These are phyloP conservation scores for Parus major DNA, from an alignment of 2,113 vertebrate species.

Conservation along the genomic window DNA sequence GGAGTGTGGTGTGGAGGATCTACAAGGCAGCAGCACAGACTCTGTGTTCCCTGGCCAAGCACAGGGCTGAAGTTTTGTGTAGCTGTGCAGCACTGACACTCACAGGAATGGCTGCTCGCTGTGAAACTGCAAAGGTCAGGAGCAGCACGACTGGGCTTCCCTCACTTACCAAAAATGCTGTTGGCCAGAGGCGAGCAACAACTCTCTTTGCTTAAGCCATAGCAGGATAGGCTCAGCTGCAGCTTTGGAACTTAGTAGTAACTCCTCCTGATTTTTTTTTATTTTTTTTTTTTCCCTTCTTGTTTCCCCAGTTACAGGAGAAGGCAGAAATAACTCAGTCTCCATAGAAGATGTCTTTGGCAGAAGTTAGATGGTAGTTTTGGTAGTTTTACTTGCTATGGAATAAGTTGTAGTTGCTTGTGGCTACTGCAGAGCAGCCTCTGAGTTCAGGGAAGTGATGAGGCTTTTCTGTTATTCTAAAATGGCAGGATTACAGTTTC, in stretches of 20 bases:
- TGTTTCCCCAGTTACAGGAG: background rate
- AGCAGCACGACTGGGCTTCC: fast-evolving
- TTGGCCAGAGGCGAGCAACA: background rate
- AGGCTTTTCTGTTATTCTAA: background rate
- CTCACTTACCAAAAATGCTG: background rate
- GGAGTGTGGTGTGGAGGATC: fast-evolving
- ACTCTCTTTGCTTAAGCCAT: background rate
- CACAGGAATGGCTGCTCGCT: background rate
- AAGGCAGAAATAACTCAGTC: background rate
- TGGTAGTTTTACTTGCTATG: background rate
- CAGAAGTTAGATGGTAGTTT: background rate
- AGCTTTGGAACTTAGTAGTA: background rate
- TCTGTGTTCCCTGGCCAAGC: background rate
- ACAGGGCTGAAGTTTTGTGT: background rate
- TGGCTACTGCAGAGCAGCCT: background rate
- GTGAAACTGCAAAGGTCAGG: background rate
- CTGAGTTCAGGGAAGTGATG: background rate
- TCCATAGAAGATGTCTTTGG: background rate
- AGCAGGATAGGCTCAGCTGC: background rate
- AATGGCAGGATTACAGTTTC: background rate
- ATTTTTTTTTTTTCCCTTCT: background rate
- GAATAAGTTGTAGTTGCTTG: background rate
- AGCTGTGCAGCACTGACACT: background rate
- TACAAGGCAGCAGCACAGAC: background rate
- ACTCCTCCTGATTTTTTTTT: background rate